Evolutionary conservation across 2,797 vertebrate genomes (phyloP), one percentile per base, ranked within the genome.

Genomic region (Petrocephalus schoutedeni): DNA sequence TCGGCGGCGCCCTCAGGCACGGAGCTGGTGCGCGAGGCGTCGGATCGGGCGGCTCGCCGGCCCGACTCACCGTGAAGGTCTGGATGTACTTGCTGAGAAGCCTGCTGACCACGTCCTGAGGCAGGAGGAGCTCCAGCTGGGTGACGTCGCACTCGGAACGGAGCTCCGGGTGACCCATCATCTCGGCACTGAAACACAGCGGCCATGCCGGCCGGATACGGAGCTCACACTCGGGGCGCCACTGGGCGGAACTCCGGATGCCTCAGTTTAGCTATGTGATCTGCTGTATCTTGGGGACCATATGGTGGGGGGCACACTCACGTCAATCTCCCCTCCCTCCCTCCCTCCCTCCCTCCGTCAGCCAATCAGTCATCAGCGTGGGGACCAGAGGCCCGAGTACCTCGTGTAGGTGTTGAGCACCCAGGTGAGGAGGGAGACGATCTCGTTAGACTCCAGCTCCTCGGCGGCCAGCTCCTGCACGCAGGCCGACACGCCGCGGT

Each of bases 391-490:
- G 14, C 2, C 8, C 0, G 5, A 28, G 19, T 93, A 99, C 98
- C 98, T 99, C 67, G 95, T 96, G 45, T 99, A 99, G 0, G 98
- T 99, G 93, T 99, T 99, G 45, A 99, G 96, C 88, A 99, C 98
- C 98, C 98, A 99, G 0, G 96, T 97, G 0, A 99, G 94, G 89
- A 99, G 94, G 86, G 97, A 98, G 86, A 99, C 98, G 0, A 99
- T 99, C 91, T 99, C 98, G 54, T 98, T 99, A 49, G 98, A 97
- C 92, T 99, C 98, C 90, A 99, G 92, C 86, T 99, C 97, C 90
- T 99, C 98, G 0, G 95, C 92, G 0, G 97, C 96, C 7, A 99
- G 95, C 86, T 99, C 98, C 89, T 96, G 97, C 91, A 99, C 95
- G 6, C 97, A 96, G 0, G 91, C 88, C 28, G 97, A 97, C 90